A percentile compares a stretch with the other conserved stretches of the same genome.
These are phyloP conservation scores for Cryptoblepharus egeriae DNA, from an alignment of 2,797 vertebrate genomes.

Conservation along the genomic window DNA sequence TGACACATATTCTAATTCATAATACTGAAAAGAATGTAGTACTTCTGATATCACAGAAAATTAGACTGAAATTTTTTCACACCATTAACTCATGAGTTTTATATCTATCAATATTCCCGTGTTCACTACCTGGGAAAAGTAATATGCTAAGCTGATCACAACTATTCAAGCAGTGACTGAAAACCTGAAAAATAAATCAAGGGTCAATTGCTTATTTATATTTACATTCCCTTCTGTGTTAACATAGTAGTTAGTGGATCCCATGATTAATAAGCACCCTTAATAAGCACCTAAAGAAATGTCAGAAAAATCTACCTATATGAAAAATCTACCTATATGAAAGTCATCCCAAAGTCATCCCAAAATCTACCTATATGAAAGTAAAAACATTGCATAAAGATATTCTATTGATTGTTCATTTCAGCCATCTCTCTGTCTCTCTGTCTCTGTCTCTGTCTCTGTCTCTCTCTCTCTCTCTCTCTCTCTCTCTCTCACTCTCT, in stretches of 20 bases:
- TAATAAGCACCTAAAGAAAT: slow-evolving; percentile 36
- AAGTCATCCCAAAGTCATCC: slow-evolving; percentile 32
- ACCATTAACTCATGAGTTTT: neutral
- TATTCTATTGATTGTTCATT: slow-evolving; percentile 74
- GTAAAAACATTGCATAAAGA: slow-evolving; percentile 55
- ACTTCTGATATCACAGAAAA: slow-evolving; percentile 27
- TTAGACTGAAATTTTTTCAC: slow-evolving; percentile 41
- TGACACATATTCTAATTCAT: neutral
- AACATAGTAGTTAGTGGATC: slow-evolving; percentile 13
- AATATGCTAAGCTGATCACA: neutral
- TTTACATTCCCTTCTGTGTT: slow-evolving; percentile 39
- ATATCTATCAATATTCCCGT: neutral
- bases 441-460: no score
- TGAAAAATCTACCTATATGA: slow-evolving; percentile 41
- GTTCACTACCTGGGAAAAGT: slow-evolving; percentile 9
- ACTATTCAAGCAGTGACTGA: slow-evolving; percentile 37
- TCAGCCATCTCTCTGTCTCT: neutral
- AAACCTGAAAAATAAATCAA: slow-evolving; percentile 36
- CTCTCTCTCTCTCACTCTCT: no score
- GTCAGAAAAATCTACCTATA: slow-evolving; percentile 14
- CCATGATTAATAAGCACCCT: slow-evolving; percentile 42
- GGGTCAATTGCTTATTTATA: slow-evolving; percentile 46
- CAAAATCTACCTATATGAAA: slow-evolving; percentile 44
- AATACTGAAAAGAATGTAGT: neutral
- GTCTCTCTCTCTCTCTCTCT: no score